A percentile compares a stretch with the other conserved stretches of the same genome.
Conservation (phyloP, 2,797 vertebrate species). For the Eutrigla gurnardus region DNA sequence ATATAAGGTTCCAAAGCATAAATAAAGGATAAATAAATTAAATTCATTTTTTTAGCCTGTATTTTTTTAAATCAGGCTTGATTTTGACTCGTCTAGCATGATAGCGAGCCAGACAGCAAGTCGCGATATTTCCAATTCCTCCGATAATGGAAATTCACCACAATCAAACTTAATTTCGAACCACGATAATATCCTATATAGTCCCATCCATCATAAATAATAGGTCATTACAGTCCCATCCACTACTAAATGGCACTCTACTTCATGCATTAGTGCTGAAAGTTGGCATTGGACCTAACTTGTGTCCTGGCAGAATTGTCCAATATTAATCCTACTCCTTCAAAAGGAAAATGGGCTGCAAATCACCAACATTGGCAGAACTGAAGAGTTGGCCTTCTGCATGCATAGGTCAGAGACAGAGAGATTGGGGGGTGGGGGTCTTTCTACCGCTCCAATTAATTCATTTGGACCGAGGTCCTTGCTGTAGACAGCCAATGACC, state of each 20-base stretch:
- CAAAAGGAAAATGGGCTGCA: slow-evolving; percentile 3
- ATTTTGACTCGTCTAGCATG: no score
- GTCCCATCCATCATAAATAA: no score
- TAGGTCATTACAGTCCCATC: background rate
- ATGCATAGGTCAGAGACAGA: background rate
- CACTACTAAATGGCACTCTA: background rate
- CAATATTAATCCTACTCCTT: background rate
- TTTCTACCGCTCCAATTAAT: slow-evolving; percentile 52
- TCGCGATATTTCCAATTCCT: no score
- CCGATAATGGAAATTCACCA: no score
- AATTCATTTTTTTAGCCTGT: no score
- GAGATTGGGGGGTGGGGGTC: slow-evolving; percentile 17
- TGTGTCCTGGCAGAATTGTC: background rate
- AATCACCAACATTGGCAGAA: slow-evolving; percentile 7
- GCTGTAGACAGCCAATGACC: slow-evolving; percentile 50
- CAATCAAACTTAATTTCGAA: no score
- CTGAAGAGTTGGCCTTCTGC: slow-evolving; percentile 6
- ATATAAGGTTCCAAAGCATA: no score
- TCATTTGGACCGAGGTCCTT: slow-evolving; percentile 48
- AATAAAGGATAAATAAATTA: no score
- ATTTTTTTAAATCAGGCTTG: no score
- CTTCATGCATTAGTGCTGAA: background rate
- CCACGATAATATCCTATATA: no score
- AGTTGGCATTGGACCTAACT: background rate
- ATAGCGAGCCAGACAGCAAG: no score